Conservation (phyloP, 2,113 vertebrate genomes). For the Seriola dumerili region DNA sequence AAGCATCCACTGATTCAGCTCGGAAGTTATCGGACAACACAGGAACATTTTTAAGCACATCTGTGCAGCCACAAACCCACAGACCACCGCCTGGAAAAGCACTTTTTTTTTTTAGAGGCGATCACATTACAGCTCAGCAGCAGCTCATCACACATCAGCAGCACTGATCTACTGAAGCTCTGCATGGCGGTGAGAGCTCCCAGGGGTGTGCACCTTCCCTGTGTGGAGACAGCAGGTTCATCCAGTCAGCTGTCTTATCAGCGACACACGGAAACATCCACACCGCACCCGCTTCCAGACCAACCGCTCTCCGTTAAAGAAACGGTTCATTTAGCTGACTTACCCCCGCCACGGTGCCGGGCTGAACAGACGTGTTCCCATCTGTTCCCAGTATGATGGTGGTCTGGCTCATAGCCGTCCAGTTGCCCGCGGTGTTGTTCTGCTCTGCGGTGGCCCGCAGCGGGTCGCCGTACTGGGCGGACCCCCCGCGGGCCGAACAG, state of each 20-base stretch:
- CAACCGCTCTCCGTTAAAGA: constrained; percentile 28
- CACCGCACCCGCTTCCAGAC: constrained; percentile 14
- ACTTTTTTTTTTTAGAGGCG: too few species aligned
- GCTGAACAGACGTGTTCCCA: constrained; percentile 93
- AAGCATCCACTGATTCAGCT: background rate
- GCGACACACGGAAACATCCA: constrained; percentile 33
- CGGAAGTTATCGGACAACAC: background rate
- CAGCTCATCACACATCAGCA: constrained; percentile 15
- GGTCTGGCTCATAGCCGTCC: constrained; percentile 94
- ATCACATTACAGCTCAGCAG: background rate
- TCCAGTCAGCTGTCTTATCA: constrained; percentile 29
- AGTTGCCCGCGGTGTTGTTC: constrained; percentile 89
- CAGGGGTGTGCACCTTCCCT: background rate
- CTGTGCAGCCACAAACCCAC: background rate
- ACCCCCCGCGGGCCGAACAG: constrained; percentile 85
- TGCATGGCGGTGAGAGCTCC: constrained; percentile 1
- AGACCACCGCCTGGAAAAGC: background rate
- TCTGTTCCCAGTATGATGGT: constrained; percentile 95
- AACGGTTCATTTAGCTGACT: constrained; percentile 80
- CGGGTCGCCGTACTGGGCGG: constrained; percentile 84
- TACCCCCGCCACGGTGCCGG: constrained; percentile 89
- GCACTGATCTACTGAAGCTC: constrained; percentile 15
- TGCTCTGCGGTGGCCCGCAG: constrained; percentile 88
- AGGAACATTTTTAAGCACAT: background rate
- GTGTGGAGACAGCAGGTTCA: constrained; percentile 42